Conservation (phyloP, 2,113 vertebrate genomes). For the Hemiscyllium ocellatum region DNA sequence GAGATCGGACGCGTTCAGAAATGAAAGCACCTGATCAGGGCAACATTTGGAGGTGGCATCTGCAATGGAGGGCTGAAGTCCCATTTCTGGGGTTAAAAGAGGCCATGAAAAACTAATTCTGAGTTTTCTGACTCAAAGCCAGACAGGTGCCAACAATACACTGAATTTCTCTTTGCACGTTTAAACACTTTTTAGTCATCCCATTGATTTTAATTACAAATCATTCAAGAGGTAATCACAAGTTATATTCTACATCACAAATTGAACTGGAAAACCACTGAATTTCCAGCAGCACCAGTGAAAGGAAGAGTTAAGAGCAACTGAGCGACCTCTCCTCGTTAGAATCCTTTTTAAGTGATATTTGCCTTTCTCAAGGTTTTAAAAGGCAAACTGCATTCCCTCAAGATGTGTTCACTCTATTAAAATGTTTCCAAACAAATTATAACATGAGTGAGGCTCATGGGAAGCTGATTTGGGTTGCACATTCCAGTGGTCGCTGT, state of each 20-base stretch:
- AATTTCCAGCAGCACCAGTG: not conserved
- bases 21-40: not conserved
- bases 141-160: not conserved
- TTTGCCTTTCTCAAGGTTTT: not conserved
- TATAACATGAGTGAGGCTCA: not conserved
- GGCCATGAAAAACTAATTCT: not conserved
- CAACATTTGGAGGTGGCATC: not conserved
- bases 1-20: not conserved
- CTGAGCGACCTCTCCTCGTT: not conserved
- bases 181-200: not conserved
- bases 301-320: not conserved
- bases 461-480: not conserved
- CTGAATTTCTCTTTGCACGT: not conserved
- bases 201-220: not conserved
- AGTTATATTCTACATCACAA: not conserved
- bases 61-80: not conserved
- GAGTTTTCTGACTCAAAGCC: not conserved
- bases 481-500: not conserved
- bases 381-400: not conserved
- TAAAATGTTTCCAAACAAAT: constrained; percentile 9
- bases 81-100: not conserved
- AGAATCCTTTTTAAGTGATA: not conserved
- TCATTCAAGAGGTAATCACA: not conserved
- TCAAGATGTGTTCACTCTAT: not conserved
- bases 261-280: not conserved